Evolutionary conservation across 2,888 invertebrate genomes (phyloP).

Genomic region (Taenaris catops): DNA sequence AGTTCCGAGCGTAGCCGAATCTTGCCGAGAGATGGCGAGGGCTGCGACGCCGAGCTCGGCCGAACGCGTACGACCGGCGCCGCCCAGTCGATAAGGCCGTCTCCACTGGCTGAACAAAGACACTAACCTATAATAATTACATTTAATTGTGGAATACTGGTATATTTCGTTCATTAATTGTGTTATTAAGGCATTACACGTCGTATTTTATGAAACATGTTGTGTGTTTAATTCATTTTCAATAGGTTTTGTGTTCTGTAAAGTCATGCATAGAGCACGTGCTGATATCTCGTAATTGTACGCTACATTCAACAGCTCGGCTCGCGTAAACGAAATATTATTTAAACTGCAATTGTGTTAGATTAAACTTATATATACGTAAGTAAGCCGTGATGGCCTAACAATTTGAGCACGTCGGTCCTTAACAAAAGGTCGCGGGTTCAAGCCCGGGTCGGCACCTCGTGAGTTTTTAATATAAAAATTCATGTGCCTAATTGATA

Average conservation of each 20-base stretch:
- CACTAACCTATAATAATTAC: slow-evolving; percentile 78
- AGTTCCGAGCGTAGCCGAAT: slow-evolving; percentile 50
- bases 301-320: slow-evolving; percentile 25
- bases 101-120: slow-evolving; percentile 75
- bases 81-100: slow-evolving; percentile 80
- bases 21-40: slow-evolving; percentile 45
- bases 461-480: no score
- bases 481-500: no score
- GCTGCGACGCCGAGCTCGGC: slow-evolving; percentile 42
- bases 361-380: no score
- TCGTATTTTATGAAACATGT: background rate
- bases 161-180: slow-evolving; percentile 17
- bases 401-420: no score
- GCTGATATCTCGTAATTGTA: slow-evolving; percentile 20
- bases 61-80: slow-evolving; percentile 66
- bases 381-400: no score
- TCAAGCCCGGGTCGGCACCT: no score
- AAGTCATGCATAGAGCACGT: slow-evolving; percentile 19
- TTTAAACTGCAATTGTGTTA: no score
- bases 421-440: no score
- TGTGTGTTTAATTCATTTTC: slow-evolving; percentile 9
- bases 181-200: slow-evolving; percentile 1
- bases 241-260: slow-evolving; percentile 5
- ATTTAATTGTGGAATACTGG: slow-evolving; percentile 25
- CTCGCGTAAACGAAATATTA: slow-evolving; percentile 20